These are phyloP conservation scores for Channa argus DNA, from an alignment of 2,113 vertebrate species.

Conservation along the genomic window DNA sequence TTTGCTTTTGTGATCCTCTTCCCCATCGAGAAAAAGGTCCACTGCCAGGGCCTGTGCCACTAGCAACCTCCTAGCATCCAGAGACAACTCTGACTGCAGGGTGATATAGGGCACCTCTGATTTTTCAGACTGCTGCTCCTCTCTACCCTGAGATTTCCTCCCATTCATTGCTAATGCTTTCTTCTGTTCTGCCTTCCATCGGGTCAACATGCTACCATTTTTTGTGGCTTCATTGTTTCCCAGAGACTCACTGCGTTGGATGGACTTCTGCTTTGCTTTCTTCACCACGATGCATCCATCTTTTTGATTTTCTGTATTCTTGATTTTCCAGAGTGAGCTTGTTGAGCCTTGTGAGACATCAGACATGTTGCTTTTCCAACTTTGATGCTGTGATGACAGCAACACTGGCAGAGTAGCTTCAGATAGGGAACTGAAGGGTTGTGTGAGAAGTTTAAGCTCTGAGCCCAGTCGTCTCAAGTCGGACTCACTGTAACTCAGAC, in stretches of 20 bases:
- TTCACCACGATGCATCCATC: conserved; percentile 68
- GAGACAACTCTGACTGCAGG: conserved; percentile 86
- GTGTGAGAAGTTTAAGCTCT: conserved; percentile 83
- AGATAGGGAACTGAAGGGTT: conserved; percentile 66
- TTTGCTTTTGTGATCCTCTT: conserved; percentile 84
- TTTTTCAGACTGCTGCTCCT: conserved; percentile 67
- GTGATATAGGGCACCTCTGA: conserved; percentile 84
- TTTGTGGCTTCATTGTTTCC: conserved; percentile 45
- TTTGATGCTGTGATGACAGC: background rate
- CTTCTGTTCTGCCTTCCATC: conserved; percentile 57
- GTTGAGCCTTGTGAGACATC: conserved; percentile 69
- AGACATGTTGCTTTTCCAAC: conserved; percentile 57
- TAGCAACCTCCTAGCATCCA: conserved; percentile 86
- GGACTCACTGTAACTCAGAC: conserved; percentile 94
- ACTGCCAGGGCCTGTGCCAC: conserved; percentile 92
- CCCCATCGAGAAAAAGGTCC: conserved; percentile 86
- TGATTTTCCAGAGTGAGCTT: conserved; percentile 85
- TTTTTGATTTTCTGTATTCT: conserved; percentile 72
- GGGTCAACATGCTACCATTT: conserved; percentile 54
- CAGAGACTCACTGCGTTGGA: conserved; percentile 84
- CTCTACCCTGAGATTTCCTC: background rate
- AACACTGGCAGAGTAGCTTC: background rate
- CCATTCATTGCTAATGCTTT: conserved; percentile 36
- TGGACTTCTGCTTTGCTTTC: conserved; percentile 71
- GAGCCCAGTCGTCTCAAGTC: conserved; percentile 87